Conservation (phyloP, 2,113 vertebrate genomes). For the Morone saxatilis region DNA sequence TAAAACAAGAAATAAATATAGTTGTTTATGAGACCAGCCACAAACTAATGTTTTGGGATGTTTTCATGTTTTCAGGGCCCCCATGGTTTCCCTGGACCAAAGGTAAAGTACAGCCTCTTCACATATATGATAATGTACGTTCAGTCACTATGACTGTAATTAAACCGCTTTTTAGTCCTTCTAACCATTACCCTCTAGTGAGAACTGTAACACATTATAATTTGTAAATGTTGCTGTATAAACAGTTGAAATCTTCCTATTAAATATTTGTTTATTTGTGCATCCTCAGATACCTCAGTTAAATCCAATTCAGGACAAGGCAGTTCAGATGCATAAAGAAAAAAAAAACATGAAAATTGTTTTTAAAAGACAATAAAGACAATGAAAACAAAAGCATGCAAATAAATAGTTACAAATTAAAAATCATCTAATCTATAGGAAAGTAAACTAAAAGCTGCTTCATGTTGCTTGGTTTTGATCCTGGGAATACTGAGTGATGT, state of each 20-base stretch:
- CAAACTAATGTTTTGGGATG: not conserved
- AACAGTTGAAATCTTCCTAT: not conserved
- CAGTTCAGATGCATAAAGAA: too few species aligned
- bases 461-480: too few species aligned
- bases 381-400: too few species aligned
- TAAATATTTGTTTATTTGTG: not conserved
- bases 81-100: constrained; percentile 95
- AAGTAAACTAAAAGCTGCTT: too few species aligned
- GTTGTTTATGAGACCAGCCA: not conserved
- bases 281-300: too few species aligned
- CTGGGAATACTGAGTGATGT: too few species aligned
- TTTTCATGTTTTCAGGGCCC: constrained; percentile 89
- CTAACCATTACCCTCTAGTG: not conserved
- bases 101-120: constrained; percentile 85
- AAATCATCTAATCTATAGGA: too few species aligned
- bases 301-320: too few species aligned
- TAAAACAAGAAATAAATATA: not conserved
- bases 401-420: too few species aligned
- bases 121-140: not conserved
- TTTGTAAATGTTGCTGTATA: not conserved
- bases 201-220: too few species aligned
- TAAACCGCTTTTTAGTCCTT: not conserved
- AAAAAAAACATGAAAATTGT: too few species aligned
- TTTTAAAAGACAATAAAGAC: too few species aligned
- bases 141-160: not conserved